These are phyloP conservation scores for Spea bombifrons DNA, from an alignment of 2,113 vertebrate species.

Conservation along the genomic window DNA sequence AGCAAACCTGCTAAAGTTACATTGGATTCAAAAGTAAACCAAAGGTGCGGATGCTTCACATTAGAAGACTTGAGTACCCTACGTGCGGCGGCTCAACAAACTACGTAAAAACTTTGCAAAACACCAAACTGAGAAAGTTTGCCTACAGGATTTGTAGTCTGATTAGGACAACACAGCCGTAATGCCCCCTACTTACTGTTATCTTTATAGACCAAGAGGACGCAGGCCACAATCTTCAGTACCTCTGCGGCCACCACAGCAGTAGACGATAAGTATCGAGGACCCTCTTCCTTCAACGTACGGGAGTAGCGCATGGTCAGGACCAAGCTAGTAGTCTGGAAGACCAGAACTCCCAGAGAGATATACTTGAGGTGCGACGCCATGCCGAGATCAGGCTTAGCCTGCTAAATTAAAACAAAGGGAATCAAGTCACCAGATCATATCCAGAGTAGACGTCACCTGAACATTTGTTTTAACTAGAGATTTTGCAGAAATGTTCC, in stretches of 20 bases:
- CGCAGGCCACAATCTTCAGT: conserved; percentile 87
- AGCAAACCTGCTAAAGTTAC: too few species aligned
- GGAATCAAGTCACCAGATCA: conserved; percentile 5
- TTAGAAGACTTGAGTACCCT: too few species aligned
- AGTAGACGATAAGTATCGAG: conserved; percentile 93
- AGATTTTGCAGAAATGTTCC: too few species aligned
- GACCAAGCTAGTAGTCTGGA: conserved; percentile 96
- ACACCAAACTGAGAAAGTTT: too few species aligned
- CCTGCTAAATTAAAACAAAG: conserved; percentile 58
- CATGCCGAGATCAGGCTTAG: conserved; percentile 62
- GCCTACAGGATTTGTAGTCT: too few species aligned
- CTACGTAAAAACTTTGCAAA: too few species aligned
- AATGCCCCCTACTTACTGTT: conserved; percentile 75
- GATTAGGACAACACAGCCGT: too few species aligned
- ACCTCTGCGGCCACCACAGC: conserved; percentile 93
- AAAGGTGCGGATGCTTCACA: too few species aligned
- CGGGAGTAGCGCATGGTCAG: conserved; percentile 97
- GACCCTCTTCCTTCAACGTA: conserved; percentile 89
- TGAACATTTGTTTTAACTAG: too few species aligned
- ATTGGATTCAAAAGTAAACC: too few species aligned
- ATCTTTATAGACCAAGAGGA: conserved; percentile 91
- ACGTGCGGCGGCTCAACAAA: too few species aligned
- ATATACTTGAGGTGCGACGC: conserved; percentile 88
- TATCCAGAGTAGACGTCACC: background rate
- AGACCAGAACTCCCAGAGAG: conserved; percentile 92